A percentile compares a stretch with the other conserved stretches of the same genome.
Conservation (phyloP, 2,113 vertebrate species). For the Tilapia sparmanii region DNA sequence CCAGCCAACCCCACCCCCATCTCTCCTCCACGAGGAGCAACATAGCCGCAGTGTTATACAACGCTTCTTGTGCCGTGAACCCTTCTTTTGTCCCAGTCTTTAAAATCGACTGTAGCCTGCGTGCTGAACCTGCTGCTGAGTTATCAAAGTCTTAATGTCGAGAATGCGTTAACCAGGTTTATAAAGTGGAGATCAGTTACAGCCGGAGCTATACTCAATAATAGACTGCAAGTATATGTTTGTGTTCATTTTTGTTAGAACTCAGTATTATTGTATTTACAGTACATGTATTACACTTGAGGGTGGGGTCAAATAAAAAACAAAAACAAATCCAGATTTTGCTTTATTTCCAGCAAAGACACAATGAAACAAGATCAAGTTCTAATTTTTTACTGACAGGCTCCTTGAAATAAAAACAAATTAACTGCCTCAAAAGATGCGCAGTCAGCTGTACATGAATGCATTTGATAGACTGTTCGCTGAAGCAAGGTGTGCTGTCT, state of each 20-base stretch:
- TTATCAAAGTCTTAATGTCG: background rate
- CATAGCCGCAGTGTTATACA: conserved; percentile 53
- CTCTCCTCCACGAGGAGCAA: background rate
- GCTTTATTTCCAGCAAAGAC: rapidly evolving
- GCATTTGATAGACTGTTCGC: background rate
- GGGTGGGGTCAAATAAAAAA: background rate
- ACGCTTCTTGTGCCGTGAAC: conserved; percentile 4
- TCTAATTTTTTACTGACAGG: background rate
- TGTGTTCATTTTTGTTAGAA: background rate
- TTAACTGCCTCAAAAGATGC: conserved; percentile 3
- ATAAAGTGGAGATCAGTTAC: rapidly evolving
- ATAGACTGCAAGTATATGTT: background rate
- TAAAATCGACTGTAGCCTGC: background rate
- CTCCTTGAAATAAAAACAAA: conserved; percentile 31
- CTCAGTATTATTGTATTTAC: background rate
- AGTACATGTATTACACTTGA: background rate
- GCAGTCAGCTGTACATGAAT: background rate
- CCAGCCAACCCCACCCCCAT: background rate
- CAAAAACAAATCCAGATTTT: rapidly evolving
- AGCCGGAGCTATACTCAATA: background rate
- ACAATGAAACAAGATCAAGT: background rate
- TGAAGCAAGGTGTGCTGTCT: background rate
- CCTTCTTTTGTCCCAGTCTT: background rate
- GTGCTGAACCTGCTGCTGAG: background rate
- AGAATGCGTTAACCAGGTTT: background rate